Evolutionary conservation across 2,113 vertebrate species (phyloP).

Genomic region (Riparia riparia): DNA sequence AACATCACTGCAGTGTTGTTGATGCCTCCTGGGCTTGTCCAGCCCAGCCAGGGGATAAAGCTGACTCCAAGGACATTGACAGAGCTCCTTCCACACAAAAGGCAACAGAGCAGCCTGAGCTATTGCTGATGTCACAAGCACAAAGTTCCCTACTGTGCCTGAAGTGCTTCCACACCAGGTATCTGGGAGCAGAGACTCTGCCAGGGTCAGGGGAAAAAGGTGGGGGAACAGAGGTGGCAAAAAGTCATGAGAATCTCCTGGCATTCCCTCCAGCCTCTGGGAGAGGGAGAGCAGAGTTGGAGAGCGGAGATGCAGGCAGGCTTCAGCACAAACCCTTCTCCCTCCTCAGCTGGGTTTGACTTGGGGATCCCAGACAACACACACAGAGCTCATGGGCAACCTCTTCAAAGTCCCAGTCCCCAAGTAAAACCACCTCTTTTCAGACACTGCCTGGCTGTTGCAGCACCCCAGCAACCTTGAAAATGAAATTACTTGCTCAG

Average conservation of each 20-base stretch:
- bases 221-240: not conserved
- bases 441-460: not conserved
- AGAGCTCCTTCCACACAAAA: not conserved
- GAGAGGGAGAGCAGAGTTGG: not conserved
- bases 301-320: not conserved
- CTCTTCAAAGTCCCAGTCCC: not conserved
- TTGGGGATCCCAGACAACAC: not conserved
- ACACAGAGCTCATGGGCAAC: not conserved
- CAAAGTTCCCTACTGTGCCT: not conserved
- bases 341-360: not conserved
- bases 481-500: not conserved
- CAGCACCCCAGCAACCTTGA: not conserved
- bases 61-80: not conserved
- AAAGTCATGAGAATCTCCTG: accelerated
- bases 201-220: not conserved
- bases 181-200: not conserved
- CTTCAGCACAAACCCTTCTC: not conserved
- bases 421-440: not conserved
- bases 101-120: not conserved
- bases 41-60: not conserved
- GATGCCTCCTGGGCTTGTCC: constrained; percentile 28
- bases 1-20: not conserved
- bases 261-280: not conserved
- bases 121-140: not conserved
- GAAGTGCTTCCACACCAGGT: not conserved